Base-by-base conservation (phyloP, 1,140 invertebrate species). In the Drosophila virilis region DNA sequence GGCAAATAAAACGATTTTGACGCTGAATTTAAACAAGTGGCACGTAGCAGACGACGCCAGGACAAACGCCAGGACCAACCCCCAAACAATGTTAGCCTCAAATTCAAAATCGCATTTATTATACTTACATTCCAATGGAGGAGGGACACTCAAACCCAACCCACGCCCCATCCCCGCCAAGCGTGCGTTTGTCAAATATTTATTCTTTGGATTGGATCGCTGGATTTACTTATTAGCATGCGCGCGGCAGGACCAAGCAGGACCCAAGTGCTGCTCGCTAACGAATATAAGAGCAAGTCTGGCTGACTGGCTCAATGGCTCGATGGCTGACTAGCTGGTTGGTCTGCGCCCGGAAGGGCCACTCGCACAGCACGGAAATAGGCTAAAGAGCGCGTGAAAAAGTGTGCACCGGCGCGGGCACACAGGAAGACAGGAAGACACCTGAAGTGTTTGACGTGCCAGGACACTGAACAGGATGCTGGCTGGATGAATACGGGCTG, bases 1-100 rank as follows among this genome's bases (percentile, higher is more conserved):
- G 89, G 77, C 79, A 91, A 91, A 91, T 91, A 91, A 91, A 91
- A 91, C 79, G 81, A 91, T 91, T 91, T 91, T 91, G 84, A 90
- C 89, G 90, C 89, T 86, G 90, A 91, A 91, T 91, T 91, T 90
- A 91, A 91, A 91, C 89, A 89, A 86, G 82, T 88, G 79, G 80
- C 79, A 88, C 84, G 84, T 88, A 72, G 69, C 69, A 60, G 69
- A 67, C 69, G 70, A 57, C 51, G 61, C 66, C 22, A 43, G 15
- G 78, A 73, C 55, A 13, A 12, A 7, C 15, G 40, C 45, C 33
- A 57, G 46, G 33, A 45, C 28, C 55, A 45, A 64, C 80, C 71
- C 55, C 15, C 64, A 51, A 74, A 35, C 70, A 40, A 48, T 32
- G 51, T 65, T 65, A 48, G 69, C 72, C 69, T 85, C 77, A 85